Conservation (phyloP, 2,888 invertebrate genomes). For the Spialia ferax region DNA sequence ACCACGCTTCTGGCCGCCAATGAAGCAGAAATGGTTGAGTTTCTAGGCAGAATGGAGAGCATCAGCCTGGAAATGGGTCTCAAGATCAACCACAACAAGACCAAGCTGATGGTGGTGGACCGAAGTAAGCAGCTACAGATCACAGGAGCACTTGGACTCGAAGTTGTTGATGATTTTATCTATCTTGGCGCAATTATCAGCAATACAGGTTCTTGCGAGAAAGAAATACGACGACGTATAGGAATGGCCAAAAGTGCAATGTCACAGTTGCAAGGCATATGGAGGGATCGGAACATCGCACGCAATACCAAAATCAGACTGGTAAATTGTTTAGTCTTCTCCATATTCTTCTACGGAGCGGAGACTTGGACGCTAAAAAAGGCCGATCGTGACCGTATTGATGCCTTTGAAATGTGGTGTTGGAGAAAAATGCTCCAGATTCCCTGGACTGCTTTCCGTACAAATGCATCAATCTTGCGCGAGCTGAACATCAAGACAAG, state of each 20-base stretch:
- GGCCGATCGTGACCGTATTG: too few species aligned
- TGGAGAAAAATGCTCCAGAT: too few species aligned
- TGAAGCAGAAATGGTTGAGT: too few species aligned
- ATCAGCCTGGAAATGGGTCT: conserved; percentile 36
- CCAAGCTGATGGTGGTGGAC: conserved; percentile 40
- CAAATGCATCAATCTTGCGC: too few species aligned
- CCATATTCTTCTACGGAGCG: too few species aligned
- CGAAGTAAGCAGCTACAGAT: conserved; percentile 5
- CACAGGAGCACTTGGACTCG: conserved; percentile 1
- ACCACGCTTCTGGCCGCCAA: too few species aligned
- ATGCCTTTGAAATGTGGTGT: too few species aligned
- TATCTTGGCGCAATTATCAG: conserved; percentile 15
- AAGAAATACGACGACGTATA: not conserved
- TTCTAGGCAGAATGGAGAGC: conserved; percentile 28
- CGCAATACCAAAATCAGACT: not conserved
- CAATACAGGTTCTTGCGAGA: conserved; percentile 6
- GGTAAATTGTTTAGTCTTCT: not conserved
- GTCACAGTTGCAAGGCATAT: not conserved
- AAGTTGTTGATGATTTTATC: conserved; percentile 2
- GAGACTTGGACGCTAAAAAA: too few species aligned
- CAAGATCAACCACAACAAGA: conserved; percentile 37
- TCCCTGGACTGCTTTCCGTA: too few species aligned
- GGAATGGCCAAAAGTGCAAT: conserved; percentile 16
- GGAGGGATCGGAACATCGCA: not conserved
- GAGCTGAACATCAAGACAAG: too few species aligned